Conservation (phyloP, 2,888 invertebrate genomes). For the Himalopsyche kuldschensis region DNA sequence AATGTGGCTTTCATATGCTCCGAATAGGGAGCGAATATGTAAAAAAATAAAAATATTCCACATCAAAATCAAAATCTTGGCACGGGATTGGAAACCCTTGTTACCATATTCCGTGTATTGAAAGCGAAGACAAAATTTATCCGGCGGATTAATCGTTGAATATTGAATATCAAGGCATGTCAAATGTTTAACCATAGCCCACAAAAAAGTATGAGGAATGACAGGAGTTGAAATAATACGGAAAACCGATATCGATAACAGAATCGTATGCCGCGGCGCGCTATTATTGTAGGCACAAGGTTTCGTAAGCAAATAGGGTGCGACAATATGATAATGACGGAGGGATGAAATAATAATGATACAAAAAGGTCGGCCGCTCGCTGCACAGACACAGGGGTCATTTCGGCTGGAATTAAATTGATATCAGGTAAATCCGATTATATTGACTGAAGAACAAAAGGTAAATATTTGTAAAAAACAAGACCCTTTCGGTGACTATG, state of each 20-base stretch:
- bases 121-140: neutral
- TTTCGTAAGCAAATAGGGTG: neutral
- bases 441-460: no score
- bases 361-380: neutral
- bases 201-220: neutral
- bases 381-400: no score
- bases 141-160: neutral
- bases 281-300: neutral
- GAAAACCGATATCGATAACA: neutral
- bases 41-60: no score
- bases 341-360: conserved; percentile 1
- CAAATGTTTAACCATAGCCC: neutral
- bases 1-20: no score
- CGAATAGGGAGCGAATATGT: no score
- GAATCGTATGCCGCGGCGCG: neutral
- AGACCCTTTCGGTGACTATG: no score
- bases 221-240: neutral
- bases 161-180: neutral
- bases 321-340: neutral
- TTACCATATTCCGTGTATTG: no score
- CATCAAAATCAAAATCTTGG: no score
- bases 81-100: no score
- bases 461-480: no score
- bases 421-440: no score
- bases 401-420: no score